Evolutionary conservation across 1,140 invertebrate genomes (phyloP), one percentile per base, ranked within the genome.

Genomic region (Caenorhabditis remanei): DNA sequence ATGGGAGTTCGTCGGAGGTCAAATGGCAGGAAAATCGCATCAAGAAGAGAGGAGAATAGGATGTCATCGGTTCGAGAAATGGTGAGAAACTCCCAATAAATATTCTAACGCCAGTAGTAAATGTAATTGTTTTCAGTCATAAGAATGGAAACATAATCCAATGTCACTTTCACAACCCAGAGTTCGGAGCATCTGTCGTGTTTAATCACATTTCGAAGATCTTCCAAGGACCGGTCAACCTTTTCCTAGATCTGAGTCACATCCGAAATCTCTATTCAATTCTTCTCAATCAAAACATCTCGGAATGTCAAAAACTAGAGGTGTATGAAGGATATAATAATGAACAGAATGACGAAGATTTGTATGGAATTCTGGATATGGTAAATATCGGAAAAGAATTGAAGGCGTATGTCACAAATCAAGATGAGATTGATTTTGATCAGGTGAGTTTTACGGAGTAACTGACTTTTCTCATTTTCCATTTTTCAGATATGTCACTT

Each of bases 1-100:
- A 21, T 63, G 61, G 61, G 8, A 40, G 8, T 63, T 63, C 32
- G 61, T 63, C 56, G 19, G 24, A 19, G 9, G 13, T 8, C 9
- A 21, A 32, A 21, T 32, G 8, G 13, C n/a, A 6, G 24, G 2
- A 9, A 11, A 32, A 11, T 21, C 11, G 13, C 8, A 24, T 21
- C 13, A 19, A 58, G 6, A 16, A 32, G 65, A 43, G 13, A 46
- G 21, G 14, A 43, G 5, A 43, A 8, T 71, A 4, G 40, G 41
- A 43, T 71, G 65, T 46, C 65, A 71, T n/a, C 41, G 19, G 4
- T 71, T 71, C 19, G 21, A 46, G 13, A 71, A 71, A 43, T 71
- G 65, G 65, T 71, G 19, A 43, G 24, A 40, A 13, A 40, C 32
- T 43, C 41, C 19, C 19, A 13, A 16, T 19, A 14, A 71, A 71